Evolutionary conservation across 2,888 invertebrate species (phyloP).

Genomic region (Nebria brevicollis): DNA sequence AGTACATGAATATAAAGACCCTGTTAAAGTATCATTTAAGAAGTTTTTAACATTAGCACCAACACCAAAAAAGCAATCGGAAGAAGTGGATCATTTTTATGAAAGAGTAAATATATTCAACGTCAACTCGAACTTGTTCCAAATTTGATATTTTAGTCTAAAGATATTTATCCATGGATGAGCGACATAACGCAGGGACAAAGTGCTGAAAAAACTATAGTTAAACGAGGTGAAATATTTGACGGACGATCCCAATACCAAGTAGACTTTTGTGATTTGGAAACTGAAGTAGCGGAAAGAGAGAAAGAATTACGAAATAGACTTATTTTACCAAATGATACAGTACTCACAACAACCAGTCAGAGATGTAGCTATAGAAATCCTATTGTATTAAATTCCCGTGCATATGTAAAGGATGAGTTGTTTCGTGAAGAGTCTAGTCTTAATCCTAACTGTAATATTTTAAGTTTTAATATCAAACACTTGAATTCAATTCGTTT

Average conservation of each 20-base stretch:
- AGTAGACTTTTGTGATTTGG: conserved; percentile 43
- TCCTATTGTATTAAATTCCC: conserved; percentile 27
- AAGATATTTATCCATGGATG: conserved; percentile 20
- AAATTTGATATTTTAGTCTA: conserved; percentile 23
- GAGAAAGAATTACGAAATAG: conserved; percentile 21
- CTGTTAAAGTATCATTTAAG: conserved; percentile 47
- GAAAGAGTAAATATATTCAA: conserved; percentile 36
- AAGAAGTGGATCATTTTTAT: conserved; percentile 48
- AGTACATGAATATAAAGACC: conserved; percentile 47
- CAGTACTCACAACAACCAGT: conserved; percentile 20
- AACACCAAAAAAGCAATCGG: conserved; percentile 16
- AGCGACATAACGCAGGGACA: background rate
- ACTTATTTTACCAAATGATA: conserved; percentile 23
- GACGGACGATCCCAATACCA: conserved; percentile 44
- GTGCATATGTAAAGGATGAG: conserved; percentile 6
- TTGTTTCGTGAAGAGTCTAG: conserved; percentile 18
- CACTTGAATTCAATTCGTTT: background rate
- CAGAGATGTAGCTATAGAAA: conserved; percentile 22
- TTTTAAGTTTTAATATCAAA: background rate
- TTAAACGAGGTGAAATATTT: conserved; percentile 45
- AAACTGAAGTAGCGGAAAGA: conserved; percentile 32
- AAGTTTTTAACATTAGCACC: conserved; percentile 41
- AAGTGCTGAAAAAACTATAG: conserved; percentile 43
- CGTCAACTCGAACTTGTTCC: background rate
- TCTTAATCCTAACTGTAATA: conserved; percentile 33